Evolutionary conservation across 1,140 invertebrate genomes (phyloP).

Genomic region (Trialeurodes vaporariorum): DNA sequence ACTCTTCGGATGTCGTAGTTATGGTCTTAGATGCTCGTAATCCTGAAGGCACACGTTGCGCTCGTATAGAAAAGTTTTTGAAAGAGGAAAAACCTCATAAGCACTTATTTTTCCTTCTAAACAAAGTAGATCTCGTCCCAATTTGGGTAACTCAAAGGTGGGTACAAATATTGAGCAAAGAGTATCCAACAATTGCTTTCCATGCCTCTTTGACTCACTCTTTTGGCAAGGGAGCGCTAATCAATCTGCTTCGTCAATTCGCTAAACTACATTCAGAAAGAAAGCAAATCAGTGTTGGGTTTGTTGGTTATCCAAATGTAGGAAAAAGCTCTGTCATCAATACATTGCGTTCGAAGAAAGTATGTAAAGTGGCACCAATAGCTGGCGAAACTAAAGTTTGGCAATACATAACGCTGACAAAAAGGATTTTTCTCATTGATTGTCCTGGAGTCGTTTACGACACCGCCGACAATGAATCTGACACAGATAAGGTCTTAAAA

Average conservation of each 20-base stretch:
- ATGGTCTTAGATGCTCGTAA: constrained; percentile 82
- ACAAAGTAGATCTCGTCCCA: constrained; percentile 92
- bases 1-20: constrained; percentile 90
- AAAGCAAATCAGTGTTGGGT: constrained; percentile 97
- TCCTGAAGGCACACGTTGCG: constrained; percentile 87
- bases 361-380: constrained; percentile 97
- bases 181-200: constrained; percentile 97
- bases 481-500: constrained; percentile 93
- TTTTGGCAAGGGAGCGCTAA: constrained; percentile 93
- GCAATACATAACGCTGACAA: constrained; percentile 99
- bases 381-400: constrained; percentile 99
- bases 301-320: constrained; percentile 98
- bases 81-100: constrained; percentile 82
- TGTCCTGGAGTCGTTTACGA: constrained; percentile 98
- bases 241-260: constrained; percentile 92
- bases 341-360: constrained; percentile 85
- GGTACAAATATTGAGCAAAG: constrained; percentile 82
- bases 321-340: constrained; percentile 99
- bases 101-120: constrained; percentile 87
- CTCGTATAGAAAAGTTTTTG: constrained; percentile 73
- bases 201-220: constrained; percentile 96
- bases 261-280: constrained; percentile 90
- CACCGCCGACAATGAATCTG: constrained; percentile 77
- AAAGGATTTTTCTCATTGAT: constrained; percentile 94
- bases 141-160: constrained; percentile 95